Percentiles rank a stretch among this genome's conserved stretches.
phyloP scores from a whole-genome alignment of 2,888 invertebrate genomes.

The Eupithecia abbreviata region DNA sequence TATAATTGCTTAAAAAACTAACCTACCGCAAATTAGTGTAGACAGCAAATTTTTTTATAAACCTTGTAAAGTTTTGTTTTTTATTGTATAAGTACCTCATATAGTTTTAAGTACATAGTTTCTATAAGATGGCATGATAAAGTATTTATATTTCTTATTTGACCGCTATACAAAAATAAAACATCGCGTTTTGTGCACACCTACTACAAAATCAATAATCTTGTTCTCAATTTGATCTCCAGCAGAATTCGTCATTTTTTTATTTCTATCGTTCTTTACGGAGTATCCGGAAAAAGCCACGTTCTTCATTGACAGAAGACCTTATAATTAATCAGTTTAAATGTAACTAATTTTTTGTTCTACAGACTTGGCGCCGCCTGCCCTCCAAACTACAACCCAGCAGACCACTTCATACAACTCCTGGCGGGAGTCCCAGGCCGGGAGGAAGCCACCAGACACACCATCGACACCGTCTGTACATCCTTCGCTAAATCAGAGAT shows the following conservation, averaged over 20 bases:
- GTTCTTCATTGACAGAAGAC: neutral
- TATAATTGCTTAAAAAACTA: too few relatives aligned
- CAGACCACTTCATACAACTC: conserved; percentile 96
- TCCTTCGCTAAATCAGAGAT: conserved; percentile 87
- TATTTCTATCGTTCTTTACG: neutral
- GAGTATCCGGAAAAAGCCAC: neutral
- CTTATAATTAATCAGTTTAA: neutral
- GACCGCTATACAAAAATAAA: neutral
- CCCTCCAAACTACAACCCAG: conserved; percentile 96
- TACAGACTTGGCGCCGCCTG: conserved; percentile 90
- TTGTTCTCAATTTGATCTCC: neutral
- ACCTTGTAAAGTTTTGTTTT: too few relatives aligned
- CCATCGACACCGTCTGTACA: conserved; percentile 91
- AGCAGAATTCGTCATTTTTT: neutral
- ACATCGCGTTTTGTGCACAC: neutral
- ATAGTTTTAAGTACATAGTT: too few relatives aligned
- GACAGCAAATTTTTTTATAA: too few relatives aligned
- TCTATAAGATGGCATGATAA: too few relatives aligned
- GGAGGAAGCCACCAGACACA: conserved; percentile 90
- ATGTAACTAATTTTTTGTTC: neutral
- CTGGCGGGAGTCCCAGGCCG: conserved; percentile 93
- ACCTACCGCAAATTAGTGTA: too few relatives aligned
- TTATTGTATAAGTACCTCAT: too few relatives aligned
- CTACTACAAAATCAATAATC: neutral
- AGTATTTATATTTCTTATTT: too few relatives aligned